Evolutionary conservation across 2,797 vertebrate species (phyloP).

Genomic region (Onychomys torridus): DNA sequence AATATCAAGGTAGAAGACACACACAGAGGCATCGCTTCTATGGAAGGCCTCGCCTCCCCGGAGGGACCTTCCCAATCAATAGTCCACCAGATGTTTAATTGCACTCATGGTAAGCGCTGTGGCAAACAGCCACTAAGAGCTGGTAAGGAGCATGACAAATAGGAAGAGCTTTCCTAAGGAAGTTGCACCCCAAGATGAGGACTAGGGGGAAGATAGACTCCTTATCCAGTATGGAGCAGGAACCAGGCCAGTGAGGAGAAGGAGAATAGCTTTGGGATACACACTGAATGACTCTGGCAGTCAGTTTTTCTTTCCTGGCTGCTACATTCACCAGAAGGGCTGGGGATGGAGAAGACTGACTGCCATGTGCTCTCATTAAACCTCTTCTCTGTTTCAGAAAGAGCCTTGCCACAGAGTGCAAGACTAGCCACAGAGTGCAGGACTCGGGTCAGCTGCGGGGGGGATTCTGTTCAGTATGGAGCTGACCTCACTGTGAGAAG

Average conservation of each 20-base stretch:
- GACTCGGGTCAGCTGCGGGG: not conserved
- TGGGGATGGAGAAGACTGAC: rapidly evolving
- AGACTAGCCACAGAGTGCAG: not conserved
- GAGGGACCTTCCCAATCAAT: not conserved
- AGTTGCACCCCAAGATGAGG: not conserved
- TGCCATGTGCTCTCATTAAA: not conserved
- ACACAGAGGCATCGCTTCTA: not conserved
- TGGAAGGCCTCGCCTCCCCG: not conserved
- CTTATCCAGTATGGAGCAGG: not conserved
- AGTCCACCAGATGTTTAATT: not conserved
- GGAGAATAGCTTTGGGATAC: not conserved
- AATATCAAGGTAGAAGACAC: not conserved
- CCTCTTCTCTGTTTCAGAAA: not conserved
- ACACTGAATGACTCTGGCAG: not conserved
- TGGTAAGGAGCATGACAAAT: not conserved
- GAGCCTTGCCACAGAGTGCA: not conserved
- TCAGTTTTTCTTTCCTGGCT: not conserved
- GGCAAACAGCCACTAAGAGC: not conserved
- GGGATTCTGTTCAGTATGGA: not conserved
- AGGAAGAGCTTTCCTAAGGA: not conserved
- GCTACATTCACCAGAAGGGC: not conserved
- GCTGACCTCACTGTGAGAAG: not conserved
- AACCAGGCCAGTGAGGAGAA: not conserved
- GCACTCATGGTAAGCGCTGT: not conserved
- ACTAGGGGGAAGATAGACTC: not conserved